phyloP scores from a whole-genome alignment of 1,140 invertebrate genomes.

The Drosophila nigromelanica region DNA sequence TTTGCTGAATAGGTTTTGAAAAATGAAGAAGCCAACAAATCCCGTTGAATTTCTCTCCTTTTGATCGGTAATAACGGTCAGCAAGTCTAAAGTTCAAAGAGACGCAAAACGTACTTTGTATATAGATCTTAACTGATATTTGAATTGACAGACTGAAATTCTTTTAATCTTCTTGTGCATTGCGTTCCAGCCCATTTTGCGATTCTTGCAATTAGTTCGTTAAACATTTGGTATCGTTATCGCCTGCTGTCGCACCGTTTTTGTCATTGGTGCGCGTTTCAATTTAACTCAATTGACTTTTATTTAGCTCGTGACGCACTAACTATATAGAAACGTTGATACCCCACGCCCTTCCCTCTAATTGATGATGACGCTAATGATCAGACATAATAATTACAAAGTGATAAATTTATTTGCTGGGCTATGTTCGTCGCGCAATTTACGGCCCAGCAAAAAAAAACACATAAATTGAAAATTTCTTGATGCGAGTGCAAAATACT shows the following conservation, averaged over 20 bases:
- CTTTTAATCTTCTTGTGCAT: no score
- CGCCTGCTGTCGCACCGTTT: slow-evolving; percentile 3
- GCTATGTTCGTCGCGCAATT: slow-evolving; percentile 15
- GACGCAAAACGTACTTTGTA: no score
- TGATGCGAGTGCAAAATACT: slow-evolving; percentile 4
- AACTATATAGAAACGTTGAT: slow-evolving; percentile 10
- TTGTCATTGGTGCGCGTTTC: slow-evolving; percentile 45
- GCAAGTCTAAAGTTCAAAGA: no score
- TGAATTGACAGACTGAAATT: no score
- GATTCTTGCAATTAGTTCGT: background rate
- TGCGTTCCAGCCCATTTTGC: background rate
- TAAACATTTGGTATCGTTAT: slow-evolving; percentile 11
- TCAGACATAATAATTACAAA: slow-evolving; percentile 67
- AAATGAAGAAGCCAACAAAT: no score
- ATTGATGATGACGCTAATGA: slow-evolving; percentile 57
- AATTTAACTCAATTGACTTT: slow-evolving; percentile 76
- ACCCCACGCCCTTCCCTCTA: background rate
- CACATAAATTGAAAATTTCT: slow-evolving; percentile 23
- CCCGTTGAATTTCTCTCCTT: no score
- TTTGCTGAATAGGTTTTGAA: no score
- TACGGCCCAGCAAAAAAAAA: slow-evolving; percentile 9
- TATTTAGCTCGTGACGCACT: slow-evolving; percentile 66
- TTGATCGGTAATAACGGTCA: no score
- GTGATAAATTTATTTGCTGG: slow-evolving; percentile 66
- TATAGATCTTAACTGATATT: no score